Conservation (phyloP, 1,140 invertebrate species). For the Pseudomyrmex cubaensis region DNA sequence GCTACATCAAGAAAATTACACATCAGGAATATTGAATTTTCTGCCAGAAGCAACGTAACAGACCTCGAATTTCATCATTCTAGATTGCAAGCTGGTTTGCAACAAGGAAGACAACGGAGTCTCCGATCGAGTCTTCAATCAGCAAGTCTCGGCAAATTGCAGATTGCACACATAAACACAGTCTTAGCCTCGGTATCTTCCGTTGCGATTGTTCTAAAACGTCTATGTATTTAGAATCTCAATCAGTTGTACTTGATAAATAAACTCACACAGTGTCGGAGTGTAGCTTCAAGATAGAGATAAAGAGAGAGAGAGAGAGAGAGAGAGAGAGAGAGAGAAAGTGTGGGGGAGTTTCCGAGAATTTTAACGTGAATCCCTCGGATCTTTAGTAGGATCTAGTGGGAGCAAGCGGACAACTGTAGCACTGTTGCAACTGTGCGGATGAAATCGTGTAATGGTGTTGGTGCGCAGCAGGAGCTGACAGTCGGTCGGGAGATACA, state of each 20-base stretch:
- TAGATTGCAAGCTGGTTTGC: background rate
- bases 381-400: conserved; percentile 63
- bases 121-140: background rate
- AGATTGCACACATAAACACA: background rate
- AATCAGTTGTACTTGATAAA: conserved; percentile 8
- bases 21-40: conserved; percentile 16
- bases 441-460: conserved; percentile 74
- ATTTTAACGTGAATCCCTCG: conserved; percentile 58
- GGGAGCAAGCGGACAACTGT: conserved; percentile 38
- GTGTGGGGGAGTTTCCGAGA: conserved; percentile 52
- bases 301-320: background rate
- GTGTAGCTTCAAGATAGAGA: conserved; percentile 6
- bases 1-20: conserved; percentile 31
- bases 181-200: background rate
- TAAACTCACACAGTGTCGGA: background rate
- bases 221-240: conserved; percentile 20
- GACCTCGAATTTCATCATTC: conserved; percentile 18
- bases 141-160: background rate
- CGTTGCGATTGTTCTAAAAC: background rate
- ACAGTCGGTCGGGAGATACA: conserved; percentile 58
- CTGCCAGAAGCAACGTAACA: background rate
- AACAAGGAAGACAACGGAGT: background rate
- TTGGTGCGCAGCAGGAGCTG: conserved; percentile 76
- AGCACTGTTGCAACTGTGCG: conserved; percentile 56
- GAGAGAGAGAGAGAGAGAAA: conserved; percentile 14